These are phyloP conservation scores for Cheilosia pagana DNA, from an alignment of 2,888 invertebrate genomes.

Conservation along the genomic window DNA sequence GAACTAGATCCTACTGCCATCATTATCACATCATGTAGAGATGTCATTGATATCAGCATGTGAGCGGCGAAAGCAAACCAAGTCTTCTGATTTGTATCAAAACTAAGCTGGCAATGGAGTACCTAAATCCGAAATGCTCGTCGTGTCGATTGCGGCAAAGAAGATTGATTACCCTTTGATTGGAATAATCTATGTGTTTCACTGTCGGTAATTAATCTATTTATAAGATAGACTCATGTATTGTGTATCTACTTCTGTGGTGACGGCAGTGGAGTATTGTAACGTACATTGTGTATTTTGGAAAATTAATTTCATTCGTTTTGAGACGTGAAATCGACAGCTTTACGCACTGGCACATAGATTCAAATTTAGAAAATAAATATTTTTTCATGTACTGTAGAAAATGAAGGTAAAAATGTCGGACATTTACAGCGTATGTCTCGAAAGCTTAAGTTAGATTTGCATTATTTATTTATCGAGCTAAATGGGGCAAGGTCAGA, in stretches of 20 bases:
- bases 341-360: neutral
- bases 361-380: neutral
- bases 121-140: conserved; percentile 37
- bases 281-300: neutral
- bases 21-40: conserved; percentile 35
- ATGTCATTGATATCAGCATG: conserved; percentile 29
- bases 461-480: too few relatives aligned
- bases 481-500: too few relatives aligned
- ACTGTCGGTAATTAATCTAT: conserved; percentile 54
- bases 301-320: neutral
- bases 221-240: conserved; percentile 28
- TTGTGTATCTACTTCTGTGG: too few relatives aligned
- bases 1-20: conserved; percentile 34
- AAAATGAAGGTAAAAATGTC: too few relatives aligned
- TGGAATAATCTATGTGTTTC: conserved; percentile 43
- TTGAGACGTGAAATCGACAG: too few relatives aligned
- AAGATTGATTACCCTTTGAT: conserved; percentile 64
- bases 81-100: conserved; percentile 39
- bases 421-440: too few relatives aligned
- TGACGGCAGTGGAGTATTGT: neutral
- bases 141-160: conserved; percentile 45
- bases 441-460: too few relatives aligned
- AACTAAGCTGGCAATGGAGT: conserved; percentile 2
- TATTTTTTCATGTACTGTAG: too few relatives aligned
- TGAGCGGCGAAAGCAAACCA: conserved; percentile 6